Evolutionary conservation across 1,140 invertebrate species (phyloP).

Genomic region (Bombyx mandarina): DNA sequence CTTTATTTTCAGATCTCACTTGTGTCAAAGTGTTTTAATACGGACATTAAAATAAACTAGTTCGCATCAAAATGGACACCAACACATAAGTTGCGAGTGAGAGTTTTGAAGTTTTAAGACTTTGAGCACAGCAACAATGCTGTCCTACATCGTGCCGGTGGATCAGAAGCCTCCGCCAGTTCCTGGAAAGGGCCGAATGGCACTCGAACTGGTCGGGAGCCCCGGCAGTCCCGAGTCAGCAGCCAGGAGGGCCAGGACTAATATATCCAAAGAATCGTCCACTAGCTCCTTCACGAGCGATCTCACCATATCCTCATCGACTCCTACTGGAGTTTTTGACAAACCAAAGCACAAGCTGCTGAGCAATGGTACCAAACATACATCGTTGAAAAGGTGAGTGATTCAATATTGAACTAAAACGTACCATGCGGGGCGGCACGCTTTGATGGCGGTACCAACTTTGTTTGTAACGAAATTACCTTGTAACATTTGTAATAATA

Average conservation of each 20-base stretch:
- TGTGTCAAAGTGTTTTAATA: background rate
- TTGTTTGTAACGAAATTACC: no score
- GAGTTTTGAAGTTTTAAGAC: conserved; percentile 17
- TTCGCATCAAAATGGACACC: conserved; percentile 3
- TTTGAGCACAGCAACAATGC: conserved; percentile 55
- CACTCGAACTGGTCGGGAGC: conserved; percentile 57
- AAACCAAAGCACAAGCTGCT: conserved; percentile 73
- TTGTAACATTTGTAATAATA: background rate
- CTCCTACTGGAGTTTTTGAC: conserved; percentile 67
- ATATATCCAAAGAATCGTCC: conserved; percentile 72
- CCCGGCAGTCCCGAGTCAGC: conserved; percentile 45
- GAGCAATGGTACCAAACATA: conserved; percentile 74
- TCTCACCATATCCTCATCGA: conserved; percentile 72
- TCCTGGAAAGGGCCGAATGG: conserved; percentile 67
- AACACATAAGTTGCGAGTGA: conserved; percentile 9
- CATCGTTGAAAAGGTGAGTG: conserved; percentile 74
- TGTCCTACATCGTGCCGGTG: conserved; percentile 77
- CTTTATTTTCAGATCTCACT: background rate
- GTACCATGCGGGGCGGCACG: background rate
- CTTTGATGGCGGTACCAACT: no score
- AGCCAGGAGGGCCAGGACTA: conserved; percentile 38
- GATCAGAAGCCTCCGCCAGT: conserved; percentile 75
- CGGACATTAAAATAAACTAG: background rate
- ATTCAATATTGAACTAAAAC: no score
- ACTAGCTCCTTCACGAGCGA: conserved; percentile 73